Conservation (phyloP, 2,888 invertebrate species). For the Tipula unca region DNA sequence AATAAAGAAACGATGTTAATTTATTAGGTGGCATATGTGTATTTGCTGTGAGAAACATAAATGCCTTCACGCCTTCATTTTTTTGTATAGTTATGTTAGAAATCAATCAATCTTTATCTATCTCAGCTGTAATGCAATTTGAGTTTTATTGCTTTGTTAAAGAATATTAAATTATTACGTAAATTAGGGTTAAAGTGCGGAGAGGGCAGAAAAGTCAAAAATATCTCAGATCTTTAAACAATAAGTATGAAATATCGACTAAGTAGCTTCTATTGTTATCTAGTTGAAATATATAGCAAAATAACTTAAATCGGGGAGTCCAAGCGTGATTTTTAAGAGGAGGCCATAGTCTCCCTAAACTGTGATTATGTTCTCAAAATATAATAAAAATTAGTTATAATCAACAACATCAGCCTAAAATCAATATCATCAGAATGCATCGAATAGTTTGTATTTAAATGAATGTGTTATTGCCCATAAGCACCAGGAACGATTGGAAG, state of each 20-base stretch:
- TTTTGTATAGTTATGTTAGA: background rate
- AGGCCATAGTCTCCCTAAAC: no score
- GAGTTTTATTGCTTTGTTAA: background rate
- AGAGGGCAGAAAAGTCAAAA: background rate
- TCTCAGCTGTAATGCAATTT: background rate
- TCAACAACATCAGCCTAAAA: no score
- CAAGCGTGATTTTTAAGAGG: no score
- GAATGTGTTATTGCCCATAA: no score
- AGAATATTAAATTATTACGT: background rate
- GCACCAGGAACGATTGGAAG: no score
- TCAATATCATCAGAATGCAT: no score
- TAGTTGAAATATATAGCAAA: no score
- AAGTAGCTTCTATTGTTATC: no score
- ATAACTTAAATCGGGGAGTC: no score
- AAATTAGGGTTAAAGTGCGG: background rate
- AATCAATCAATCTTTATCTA: background rate
- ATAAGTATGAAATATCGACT: background rate
- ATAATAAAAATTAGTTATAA: no score
- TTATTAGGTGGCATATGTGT: background rate
- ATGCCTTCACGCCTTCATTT: background rate
- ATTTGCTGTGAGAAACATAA: background rate
- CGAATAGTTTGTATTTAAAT: no score
- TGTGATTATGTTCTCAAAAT: no score
- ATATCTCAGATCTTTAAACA: background rate
- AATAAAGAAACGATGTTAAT: background rate